These are phyloP conservation scores for Eptatretus atami DNA, from an alignment of 2,797 vertebrate species.

Conservation along the genomic window DNA sequence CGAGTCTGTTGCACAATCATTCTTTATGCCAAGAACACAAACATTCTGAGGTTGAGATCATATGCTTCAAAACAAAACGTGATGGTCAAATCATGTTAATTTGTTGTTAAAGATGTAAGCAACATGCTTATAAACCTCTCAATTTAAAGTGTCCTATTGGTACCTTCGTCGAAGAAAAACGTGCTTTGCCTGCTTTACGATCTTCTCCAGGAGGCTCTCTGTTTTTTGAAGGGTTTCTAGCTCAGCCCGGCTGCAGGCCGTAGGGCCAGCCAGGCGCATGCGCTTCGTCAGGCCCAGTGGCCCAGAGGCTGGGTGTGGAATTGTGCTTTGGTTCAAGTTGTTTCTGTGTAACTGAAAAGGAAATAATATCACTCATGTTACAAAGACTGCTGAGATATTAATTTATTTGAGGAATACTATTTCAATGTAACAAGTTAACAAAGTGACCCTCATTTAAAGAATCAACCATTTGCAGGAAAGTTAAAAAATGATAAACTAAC, in stretches of 20 bases:
- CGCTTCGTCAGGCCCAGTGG: slow-evolving; percentile 62
- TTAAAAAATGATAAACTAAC: too few species aligned
- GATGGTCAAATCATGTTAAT: too few species aligned
- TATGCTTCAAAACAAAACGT: too few species aligned
- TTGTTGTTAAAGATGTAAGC: too few species aligned
- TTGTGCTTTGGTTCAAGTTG: slow-evolving; percentile 51
- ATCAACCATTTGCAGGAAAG: too few species aligned
- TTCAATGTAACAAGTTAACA: slow-evolving; percentile 1
- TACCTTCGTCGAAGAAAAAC: slow-evolving; percentile 77
- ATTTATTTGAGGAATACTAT: slow-evolving; percentile 6
- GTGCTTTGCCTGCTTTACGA: slow-evolving; percentile 93
- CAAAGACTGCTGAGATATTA: not conserved
- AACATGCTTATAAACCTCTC: too few species aligned
- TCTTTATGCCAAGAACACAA: too few species aligned
- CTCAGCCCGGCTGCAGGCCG: slow-evolving; percentile 62
- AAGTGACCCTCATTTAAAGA: not conserved
- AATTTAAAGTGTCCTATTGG: too few species aligned
- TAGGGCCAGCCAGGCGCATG: slow-evolving; percentile 49
- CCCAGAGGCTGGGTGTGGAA: slow-evolving; percentile 67
- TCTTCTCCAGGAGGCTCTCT: slow-evolving; percentile 83
- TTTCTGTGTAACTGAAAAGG: slow-evolving; percentile 63
- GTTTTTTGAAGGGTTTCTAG: slow-evolving; percentile 39
- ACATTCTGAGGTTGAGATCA: too few species aligned
- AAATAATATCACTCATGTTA: not conserved
- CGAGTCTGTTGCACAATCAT: too few species aligned